Conservation (phyloP, 2,797 vertebrate species). For the Pseudomugil tenellus region DNA sequence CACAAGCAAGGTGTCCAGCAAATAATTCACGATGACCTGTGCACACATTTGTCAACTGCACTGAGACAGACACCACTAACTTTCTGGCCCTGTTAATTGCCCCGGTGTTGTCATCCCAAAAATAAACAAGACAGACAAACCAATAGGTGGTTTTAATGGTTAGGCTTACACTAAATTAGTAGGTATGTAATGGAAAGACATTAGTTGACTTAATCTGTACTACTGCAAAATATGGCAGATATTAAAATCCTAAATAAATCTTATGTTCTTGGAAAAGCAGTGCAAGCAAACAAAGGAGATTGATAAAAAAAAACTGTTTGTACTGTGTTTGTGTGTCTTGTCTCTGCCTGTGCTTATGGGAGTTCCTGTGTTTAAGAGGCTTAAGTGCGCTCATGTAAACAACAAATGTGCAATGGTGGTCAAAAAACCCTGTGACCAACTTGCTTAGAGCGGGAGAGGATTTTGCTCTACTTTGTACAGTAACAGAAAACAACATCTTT, state of each 20-base stretch:
- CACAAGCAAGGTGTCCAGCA: constrained; percentile 71
- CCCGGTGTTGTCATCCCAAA: constrained; percentile 58
- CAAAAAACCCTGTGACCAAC: constrained; percentile 66
- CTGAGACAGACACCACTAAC: constrained; percentile 65
- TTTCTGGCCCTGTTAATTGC: constrained; percentile 51
- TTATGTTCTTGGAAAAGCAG: constrained; percentile 15
- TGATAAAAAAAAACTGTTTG: constrained; percentile 20
- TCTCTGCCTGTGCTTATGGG: constrained; percentile 58
- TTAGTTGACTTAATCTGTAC: background rate
- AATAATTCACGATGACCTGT: constrained; percentile 70
- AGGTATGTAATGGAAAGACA: background rate
- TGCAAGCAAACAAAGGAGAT: constrained; percentile 45
- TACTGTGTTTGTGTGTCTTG: constrained; percentile 57
- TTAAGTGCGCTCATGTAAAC: constrained; percentile 68
- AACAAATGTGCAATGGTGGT: constrained; percentile 50
- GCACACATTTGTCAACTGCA: constrained; percentile 61
- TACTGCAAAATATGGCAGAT: constrained; percentile 7
- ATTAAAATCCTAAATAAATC: constrained; percentile 16
- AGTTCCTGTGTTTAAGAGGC: constrained; percentile 77
- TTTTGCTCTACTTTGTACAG: constrained; percentile 65
- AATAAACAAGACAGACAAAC: constrained; percentile 61
- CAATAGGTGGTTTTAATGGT: constrained; percentile 23
- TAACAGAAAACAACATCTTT: constrained; percentile 61
- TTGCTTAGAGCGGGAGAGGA: constrained; percentile 27
- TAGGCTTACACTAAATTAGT: constrained; percentile 11